phyloP scores from a whole-genome alignment of 2,888 invertebrate genomes.

The Macaria notata region DNA sequence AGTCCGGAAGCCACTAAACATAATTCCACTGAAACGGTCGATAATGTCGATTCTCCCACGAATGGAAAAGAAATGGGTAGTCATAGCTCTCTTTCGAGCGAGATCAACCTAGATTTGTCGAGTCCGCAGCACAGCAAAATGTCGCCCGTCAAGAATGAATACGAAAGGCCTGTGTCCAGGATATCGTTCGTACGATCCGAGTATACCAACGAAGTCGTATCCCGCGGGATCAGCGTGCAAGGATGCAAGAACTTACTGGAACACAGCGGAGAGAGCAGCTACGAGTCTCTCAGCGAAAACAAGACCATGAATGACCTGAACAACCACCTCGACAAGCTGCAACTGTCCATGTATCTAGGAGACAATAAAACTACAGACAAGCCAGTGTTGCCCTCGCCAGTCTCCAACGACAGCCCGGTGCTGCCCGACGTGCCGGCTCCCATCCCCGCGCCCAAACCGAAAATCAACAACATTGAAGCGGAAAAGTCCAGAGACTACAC shows the following conservation, averaged over 20 bases:
- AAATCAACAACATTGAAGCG: conserved; percentile 55
- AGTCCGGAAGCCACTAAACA: conserved; percentile 82
- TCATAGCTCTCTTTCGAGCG: conserved; percentile 78
- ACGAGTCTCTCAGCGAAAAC: conserved; percentile 56
- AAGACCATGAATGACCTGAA: conserved; percentile 53
- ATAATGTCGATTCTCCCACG: conserved; percentile 72
- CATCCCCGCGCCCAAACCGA: conserved; percentile 53
- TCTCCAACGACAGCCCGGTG: conserved; percentile 40
- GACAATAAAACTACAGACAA: conserved; percentile 45
- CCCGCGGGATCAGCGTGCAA: conserved; percentile 68
- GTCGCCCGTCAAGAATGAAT: conserved; percentile 63
- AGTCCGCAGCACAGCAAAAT: conserved; percentile 71
- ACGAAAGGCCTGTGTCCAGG: conserved; percentile 62
- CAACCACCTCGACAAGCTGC: conserved; percentile 64
- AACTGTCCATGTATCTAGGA: conserved; percentile 51
- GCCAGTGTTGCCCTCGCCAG: conserved; percentile 53
- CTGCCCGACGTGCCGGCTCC: conserved; percentile 38
- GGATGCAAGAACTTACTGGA: conserved; percentile 64
- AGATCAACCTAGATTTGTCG: conserved; percentile 80
- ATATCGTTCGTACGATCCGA: conserved; percentile 63
- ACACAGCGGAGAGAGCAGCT: conserved; percentile 65
- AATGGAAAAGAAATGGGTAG: conserved; percentile 72
- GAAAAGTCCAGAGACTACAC: conserved; percentile 60
- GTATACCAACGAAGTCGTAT: conserved; percentile 67
- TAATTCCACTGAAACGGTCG: conserved; percentile 77